phyloP scores from a whole-genome alignment of 2,113 vertebrate species.

The Calypte anna region DNA sequence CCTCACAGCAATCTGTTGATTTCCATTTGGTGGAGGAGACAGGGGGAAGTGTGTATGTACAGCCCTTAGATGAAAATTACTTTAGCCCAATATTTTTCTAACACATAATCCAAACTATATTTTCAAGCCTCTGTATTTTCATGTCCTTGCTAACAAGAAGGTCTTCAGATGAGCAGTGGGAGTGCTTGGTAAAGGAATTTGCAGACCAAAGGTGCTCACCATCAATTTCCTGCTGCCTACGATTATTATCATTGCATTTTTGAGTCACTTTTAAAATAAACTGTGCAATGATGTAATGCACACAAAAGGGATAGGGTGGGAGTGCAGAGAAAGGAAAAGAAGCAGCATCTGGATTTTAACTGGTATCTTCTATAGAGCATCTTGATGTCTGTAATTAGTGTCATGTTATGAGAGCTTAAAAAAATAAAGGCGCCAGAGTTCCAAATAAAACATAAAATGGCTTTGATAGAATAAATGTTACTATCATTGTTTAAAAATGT shows the following conservation, averaged over 20 bases:
- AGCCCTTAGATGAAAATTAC: constrained; percentile 35
- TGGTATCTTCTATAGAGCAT: constrained; percentile 87
- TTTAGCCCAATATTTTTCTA: constrained; percentile 66
- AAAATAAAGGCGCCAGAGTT: constrained; percentile 90
- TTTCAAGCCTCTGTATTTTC: constrained; percentile 66
- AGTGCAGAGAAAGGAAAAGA: constrained; percentile 74
- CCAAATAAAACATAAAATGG: constrained; percentile 97
- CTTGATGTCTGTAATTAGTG: constrained; percentile 98
- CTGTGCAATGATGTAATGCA: constrained; percentile 86
- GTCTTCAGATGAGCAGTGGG: constrained; percentile 79
- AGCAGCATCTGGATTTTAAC: constrained; percentile 82
- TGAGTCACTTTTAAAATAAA: constrained; percentile 93
- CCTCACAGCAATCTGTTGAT: background rate
- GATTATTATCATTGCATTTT: constrained; percentile 91
- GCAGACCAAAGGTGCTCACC: constrained; percentile 76
- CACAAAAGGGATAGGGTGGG: constrained; percentile 62
- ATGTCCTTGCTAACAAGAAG: constrained; percentile 80
- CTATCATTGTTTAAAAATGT: constrained; percentile 94
- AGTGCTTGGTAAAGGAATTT: constrained; percentile 83
- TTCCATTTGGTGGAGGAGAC: background rate
- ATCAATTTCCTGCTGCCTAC: constrained; percentile 88
- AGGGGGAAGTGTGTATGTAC: background rate
- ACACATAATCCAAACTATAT: constrained; percentile 47
- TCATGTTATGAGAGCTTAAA: constrained; percentile 91
- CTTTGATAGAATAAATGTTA: constrained; percentile 97